Evolutionary conservation across 2,797 vertebrate species (phyloP).

Genomic region (Neoniphon sammara): DNA sequence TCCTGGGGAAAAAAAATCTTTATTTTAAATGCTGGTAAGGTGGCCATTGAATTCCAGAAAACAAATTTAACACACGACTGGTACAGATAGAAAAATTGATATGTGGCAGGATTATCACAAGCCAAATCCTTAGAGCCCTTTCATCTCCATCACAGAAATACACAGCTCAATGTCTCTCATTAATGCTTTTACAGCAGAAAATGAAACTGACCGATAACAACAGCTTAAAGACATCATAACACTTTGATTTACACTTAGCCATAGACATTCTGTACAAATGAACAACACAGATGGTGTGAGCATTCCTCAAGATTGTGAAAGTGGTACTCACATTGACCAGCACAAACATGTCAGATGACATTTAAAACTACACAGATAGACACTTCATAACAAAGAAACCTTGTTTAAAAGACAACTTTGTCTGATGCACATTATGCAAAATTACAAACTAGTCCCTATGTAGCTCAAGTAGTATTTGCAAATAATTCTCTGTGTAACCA

Average conservation of each 20-base stretch:
- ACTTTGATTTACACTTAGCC: constrained; percentile 26
- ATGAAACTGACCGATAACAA: constrained; percentile 25
- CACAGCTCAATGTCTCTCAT: constrained; percentile 26
- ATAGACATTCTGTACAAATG: constrained; percentile 45
- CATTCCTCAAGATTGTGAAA: constrained; percentile 25
- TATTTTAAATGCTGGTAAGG: constrained; percentile 74
- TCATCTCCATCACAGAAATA: constrained; percentile 55
- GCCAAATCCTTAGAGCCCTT: constrained; percentile 64
- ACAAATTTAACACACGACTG: constrained; percentile 39
- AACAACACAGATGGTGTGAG: constrained; percentile 39
- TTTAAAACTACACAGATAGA: constrained; percentile 51
- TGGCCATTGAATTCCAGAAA: constrained; percentile 57
- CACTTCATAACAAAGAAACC: constrained; percentile 43
- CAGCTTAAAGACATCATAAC: constrained; percentile 39
- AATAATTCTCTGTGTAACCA: constrained; percentile 14
- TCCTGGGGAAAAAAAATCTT: constrained; percentile 49
- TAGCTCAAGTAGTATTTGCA: constrained; percentile 21
- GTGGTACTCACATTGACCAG: constrained; percentile 26
- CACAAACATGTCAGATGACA: constrained; percentile 48
- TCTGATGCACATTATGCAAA: constrained; percentile 24
- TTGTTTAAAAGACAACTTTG: constrained; percentile 11
- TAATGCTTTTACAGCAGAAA: constrained; percentile 14
- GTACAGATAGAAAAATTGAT: constrained; percentile 50
- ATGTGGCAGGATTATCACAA: constrained; percentile 34
- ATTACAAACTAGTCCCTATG: constrained; percentile 25